phyloP scores from a whole-genome alignment of 2,113 vertebrate species.

The Pollimyrus isidori region DNA sequence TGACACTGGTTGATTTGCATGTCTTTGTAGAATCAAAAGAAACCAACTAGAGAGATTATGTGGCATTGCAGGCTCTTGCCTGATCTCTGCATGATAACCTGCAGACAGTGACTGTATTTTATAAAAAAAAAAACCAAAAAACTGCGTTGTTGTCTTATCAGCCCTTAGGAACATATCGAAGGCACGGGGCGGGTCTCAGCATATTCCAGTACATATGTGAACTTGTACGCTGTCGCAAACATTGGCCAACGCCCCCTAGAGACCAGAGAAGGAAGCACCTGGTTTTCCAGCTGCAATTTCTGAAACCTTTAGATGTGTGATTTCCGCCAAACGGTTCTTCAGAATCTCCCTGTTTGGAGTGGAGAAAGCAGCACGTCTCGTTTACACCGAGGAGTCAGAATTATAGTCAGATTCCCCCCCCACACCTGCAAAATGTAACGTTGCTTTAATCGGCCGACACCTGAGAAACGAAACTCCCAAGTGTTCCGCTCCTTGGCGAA shows the following conservation, averaged over 20 bases:
- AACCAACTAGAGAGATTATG: neutral
- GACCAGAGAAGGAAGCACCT: constrained; percentile 22
- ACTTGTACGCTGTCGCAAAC: neutral
- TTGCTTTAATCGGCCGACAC: neutral
- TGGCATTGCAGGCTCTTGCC: neutral
- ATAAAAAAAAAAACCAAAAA: neutral
- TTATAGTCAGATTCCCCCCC: neutral
- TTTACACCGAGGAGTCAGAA: neutral
- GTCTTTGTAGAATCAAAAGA: neutral
- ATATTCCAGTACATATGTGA: neutral
- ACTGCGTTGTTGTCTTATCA: neutral
- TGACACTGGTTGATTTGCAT: neutral
- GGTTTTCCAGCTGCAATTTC: neutral
- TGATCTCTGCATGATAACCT: neutral
- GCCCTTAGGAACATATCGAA: neutral
- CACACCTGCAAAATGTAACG: neutral
- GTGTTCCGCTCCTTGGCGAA: neutral
- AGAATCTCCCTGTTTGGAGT: neutral
- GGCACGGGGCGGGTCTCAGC: neutral
- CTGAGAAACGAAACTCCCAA: neutral
- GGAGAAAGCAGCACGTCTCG: neutral
- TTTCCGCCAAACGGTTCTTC: neutral
- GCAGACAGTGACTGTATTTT: neutral
- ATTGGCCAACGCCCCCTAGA: constrained; percentile 50
- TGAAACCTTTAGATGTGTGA: neutral